Base-by-base conservation (phyloP, 2,113 vertebrate species). In the Brienomyrus brachyistius region DNA sequence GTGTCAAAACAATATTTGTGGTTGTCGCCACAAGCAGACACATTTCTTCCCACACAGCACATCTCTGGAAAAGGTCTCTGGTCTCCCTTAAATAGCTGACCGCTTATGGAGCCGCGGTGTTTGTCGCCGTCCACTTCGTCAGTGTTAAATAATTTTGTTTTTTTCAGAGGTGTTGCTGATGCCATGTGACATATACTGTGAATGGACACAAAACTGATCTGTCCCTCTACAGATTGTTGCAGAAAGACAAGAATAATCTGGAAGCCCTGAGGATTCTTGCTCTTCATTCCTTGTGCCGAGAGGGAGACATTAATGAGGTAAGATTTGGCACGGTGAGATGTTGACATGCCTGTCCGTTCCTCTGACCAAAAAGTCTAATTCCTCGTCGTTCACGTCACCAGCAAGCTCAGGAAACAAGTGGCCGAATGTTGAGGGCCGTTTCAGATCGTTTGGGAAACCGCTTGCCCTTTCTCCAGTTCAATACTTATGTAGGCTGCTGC, bases 241-340 rank as follows among this genome's bases (percentile, higher is more conserved):
- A 99, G 92, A 97, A 96, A 92, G 98, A 99, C 94, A 94, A 93
- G 92, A 95, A 96, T 92, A 99, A 97, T 92, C 94, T 97, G 91
- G 98, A 99, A 94, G 98, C 98, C 2, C 92, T 98, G 56, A 96
- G 96, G 92, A 98, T 98, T 96, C 94, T 98, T 89, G 97, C 96
- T 11, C 92, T 99, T 23, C 93, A 98, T 92, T 96, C 96, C 86
- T 93, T 99, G n/a, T 99, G 98, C 92, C 95, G 97, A 90, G 97
- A 98, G 62, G 98, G 98, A 70, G 95, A 98, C 91, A 90, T 97
- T 21, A 91, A 93, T 62, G 97, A 97, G 97, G 98, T 98, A 94
- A 94, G 93, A 31, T 3, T 87, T 56, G 85, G 85, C 51, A 23
- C n/a, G 27, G 50, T 82, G 35, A 2, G 35, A 43, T 43, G 74